A percentile compares a stretch with the other conserved stretches of the same genome.
phyloP scores from a whole-genome alignment of 2,113 vertebrate species.

The Microcebus griseorufus region DNA sequence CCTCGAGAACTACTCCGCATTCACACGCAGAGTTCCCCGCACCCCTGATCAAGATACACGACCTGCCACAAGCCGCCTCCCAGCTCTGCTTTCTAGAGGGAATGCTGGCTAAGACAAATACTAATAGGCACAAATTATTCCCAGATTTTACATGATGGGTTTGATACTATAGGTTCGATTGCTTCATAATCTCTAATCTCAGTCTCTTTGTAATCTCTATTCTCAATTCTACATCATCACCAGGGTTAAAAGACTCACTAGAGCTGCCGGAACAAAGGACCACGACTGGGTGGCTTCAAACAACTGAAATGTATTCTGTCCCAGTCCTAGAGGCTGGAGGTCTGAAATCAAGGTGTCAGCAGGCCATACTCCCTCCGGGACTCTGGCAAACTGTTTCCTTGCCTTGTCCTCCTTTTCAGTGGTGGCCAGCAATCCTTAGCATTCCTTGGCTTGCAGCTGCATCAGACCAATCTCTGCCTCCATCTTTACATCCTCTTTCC shows the following conservation, averaged over 20 bases:
- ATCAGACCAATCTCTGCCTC: not conserved
- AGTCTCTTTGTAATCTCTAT: not conserved
- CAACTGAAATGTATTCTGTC: not conserved
- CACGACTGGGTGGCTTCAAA: not conserved
- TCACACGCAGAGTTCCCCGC: not conserved
- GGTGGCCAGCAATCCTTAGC: not conserved
- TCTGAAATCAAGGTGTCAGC: not conserved
- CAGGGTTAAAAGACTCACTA: not conserved
- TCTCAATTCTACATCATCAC: not conserved
- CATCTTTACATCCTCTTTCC: not conserved
- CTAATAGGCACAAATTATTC: not conserved
- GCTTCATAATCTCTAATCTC: constrained; percentile 4
- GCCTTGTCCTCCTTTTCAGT: not conserved
- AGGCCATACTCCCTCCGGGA: not conserved
- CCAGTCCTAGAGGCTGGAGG: not conserved
- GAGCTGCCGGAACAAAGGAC: not conserved
- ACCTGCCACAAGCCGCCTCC: not conserved
- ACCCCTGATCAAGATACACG: not conserved
- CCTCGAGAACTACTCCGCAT: not conserved
- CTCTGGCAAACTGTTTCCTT: not conserved
- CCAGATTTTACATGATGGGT: not conserved
- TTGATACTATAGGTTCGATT: not conserved
- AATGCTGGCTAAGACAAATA: not conserved
- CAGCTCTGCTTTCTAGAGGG: not conserved
- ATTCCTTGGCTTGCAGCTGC: not conserved